Conservation (phyloP, 2,888 invertebrate species). For the Blastobasis lacticolella region DNA sequence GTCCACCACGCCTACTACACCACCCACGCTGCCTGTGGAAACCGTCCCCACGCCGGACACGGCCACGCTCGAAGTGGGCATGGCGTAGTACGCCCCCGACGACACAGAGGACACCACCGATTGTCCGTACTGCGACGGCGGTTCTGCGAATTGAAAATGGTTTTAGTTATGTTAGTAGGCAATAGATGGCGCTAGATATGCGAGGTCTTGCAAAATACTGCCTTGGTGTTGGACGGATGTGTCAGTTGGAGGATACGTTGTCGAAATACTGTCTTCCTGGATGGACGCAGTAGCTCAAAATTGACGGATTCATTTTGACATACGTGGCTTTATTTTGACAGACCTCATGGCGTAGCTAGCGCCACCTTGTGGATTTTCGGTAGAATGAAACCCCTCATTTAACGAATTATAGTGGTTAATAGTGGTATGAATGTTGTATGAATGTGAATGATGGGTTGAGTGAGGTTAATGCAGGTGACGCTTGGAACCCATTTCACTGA, state of each 20-base stretch:
- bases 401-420: too few species aligned
- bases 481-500: too few species aligned
- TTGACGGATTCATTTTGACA: too few species aligned
- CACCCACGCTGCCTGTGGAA: not conserved
- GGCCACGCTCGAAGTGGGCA: conserved; percentile 44
- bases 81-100: conserved; percentile 51
- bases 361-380: not conserved
- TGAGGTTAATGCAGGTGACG: too few species aligned
- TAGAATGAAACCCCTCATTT: not conserved
- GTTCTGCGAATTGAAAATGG: conserved; percentile 26
- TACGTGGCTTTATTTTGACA: too few species aligned
- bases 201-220: not conserved
- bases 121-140: conserved; percentile 58
- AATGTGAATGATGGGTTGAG: too few species aligned
- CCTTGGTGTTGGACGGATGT: too few species aligned
- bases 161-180: not conserved
- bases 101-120: conserved; percentile 44
- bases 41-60: not conserved
- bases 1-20: conserved; percentile 55
- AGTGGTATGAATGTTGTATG: too few species aligned
- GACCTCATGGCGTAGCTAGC: too few species aligned
- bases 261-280: too few species aligned
- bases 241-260: too few species aligned
- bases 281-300: too few species aligned
- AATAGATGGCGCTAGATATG: not conserved